These are phyloP conservation scores for Coregonus clupeaformis DNA, from an alignment of 2,113 vertebrate species.

Conservation along the genomic window DNA sequence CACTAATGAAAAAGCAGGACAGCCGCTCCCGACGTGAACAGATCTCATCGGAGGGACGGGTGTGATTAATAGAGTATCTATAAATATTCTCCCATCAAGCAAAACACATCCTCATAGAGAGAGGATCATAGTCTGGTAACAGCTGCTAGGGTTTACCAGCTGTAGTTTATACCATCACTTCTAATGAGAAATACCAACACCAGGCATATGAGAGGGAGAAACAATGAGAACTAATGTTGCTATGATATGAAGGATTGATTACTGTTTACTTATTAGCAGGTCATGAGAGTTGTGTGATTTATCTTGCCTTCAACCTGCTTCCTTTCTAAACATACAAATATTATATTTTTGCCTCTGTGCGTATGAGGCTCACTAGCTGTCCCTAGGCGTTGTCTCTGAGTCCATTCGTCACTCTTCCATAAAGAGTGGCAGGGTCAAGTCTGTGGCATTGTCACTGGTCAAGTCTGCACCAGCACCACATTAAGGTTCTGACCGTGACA, in stretches of 20 bases:
- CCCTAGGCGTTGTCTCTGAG: background rate
- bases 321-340: too few relatives aligned
- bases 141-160: slow-evolving; percentile 46
- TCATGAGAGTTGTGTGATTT: too few relatives aligned
- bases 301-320: too few relatives aligned
- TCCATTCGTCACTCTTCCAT: background rate
- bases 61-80: slow-evolving; percentile 70
- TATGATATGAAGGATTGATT: too few relatives aligned
- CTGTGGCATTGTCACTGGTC: background rate
- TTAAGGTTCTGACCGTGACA: background rate
- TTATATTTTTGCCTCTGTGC: background rate
- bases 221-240: background rate
- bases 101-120: too few relatives aligned
- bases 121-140: slow-evolving; percentile 46
- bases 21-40: slow-evolving; percentile 48
- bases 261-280: too few relatives aligned
- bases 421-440: background rate
- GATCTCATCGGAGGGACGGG: slow-evolving; percentile 56
- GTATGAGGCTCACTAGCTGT: slow-evolving; percentile 1
- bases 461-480: too few relatives aligned
- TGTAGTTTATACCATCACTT: slow-evolving; percentile 41
- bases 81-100: slow-evolving; percentile 49
- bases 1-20: slow-evolving; percentile 77
- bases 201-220: slow-evolving; percentile 48
- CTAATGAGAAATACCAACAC: slow-evolving; percentile 65